Evolutionary conservation across 2,113 vertebrate genomes (phyloP).

Genomic region (Myrmophylax atrothorax): DNA sequence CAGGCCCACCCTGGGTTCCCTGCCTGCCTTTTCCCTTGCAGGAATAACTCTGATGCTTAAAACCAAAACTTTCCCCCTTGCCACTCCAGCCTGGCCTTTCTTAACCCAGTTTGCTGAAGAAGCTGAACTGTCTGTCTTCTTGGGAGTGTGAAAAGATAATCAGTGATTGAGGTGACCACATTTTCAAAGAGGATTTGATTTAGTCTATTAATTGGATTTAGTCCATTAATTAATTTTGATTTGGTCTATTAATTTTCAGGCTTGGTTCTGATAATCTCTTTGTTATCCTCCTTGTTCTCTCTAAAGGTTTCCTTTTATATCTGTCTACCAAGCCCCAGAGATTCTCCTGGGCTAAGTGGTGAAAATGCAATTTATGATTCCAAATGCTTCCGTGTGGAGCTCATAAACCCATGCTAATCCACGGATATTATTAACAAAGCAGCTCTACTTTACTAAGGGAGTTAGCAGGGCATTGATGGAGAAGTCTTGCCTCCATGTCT

Average conservation of each 20-base stretch:
- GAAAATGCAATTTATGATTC: conserved; percentile 6
- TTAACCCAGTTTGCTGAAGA: background rate
- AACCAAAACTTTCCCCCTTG: rapidly evolving
- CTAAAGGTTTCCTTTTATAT: conserved; percentile 37
- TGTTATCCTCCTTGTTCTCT: conserved; percentile 18
- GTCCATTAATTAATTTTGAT: conserved; percentile 57
- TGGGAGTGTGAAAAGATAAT: background rate
- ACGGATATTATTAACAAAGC: background rate
- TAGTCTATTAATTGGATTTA: conserved; percentile 51
- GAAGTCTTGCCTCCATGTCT: background rate
- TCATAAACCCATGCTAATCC: background rate
- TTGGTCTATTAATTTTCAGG: conserved; percentile 39
- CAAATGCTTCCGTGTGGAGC: background rate
- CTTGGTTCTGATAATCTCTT: conserved; percentile 14
- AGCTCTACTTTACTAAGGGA: background rate
- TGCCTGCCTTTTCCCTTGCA: background rate
- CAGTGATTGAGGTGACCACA: background rate
- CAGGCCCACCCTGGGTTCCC: background rate
- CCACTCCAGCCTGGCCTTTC: background rate
- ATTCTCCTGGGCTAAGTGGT: background rate
- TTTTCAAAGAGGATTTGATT: conserved; percentile 22
- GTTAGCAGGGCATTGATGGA: background rate
- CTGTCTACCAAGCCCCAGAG: background rate
- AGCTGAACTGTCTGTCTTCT: rapidly evolving
- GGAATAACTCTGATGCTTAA: background rate